Conservation (phyloP, 1,140 invertebrate species). For the Phenacoccus solenopsis region DNA sequence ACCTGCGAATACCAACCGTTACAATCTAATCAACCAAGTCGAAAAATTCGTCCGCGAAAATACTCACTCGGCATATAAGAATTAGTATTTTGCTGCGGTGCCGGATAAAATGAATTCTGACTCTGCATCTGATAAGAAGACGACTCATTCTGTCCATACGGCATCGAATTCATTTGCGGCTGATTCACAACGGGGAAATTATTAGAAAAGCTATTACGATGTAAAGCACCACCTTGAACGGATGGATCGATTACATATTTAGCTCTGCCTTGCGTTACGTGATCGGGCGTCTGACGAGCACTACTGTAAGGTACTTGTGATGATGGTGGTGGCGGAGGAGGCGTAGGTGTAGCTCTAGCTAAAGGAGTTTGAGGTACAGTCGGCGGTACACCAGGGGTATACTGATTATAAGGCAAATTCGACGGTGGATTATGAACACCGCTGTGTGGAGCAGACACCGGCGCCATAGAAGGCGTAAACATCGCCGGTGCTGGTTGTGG, state of each 20-base stretch:
- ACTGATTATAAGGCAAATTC: neutral
- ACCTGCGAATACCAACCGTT: too few species aligned
- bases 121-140: neutral
- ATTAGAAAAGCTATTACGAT: neutral
- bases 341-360: neutral
- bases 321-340: neutral
- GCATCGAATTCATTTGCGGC: neutral
- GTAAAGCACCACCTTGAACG: neutral
- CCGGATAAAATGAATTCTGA: too few species aligned
- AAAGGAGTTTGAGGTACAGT: too few species aligned
- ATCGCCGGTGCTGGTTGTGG: neutral
- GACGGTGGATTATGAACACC: neutral
- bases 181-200: neutral
- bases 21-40: too few species aligned
- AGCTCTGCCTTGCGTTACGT: neutral
- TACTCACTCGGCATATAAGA: too few species aligned
- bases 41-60: too few species aligned
- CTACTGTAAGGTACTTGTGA: conserved; percentile 4
- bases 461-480: neutral
- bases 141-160: neutral
- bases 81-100: too few species aligned
- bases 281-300: neutral
- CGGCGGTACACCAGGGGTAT: neutral
- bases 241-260: neutral
- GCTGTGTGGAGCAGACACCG: neutral